phyloP scores from a whole-genome alignment of 2,113 vertebrate genomes.

The Chlorodrepanis virens region DNA sequence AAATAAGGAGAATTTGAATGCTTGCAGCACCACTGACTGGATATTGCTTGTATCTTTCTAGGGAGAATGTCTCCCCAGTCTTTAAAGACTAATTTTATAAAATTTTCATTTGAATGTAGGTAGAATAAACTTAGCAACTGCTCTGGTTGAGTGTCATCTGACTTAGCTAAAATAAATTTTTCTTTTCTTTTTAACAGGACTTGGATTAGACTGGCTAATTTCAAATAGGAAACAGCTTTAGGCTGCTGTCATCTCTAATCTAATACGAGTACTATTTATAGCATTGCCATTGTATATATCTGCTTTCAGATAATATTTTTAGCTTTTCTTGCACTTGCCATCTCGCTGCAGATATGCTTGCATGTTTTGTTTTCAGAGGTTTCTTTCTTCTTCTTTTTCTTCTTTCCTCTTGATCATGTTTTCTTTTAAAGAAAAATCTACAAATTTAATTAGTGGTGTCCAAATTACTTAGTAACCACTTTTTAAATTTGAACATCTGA shows the following conservation, averaged over 20 bases:
- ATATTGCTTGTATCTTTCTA: background rate
- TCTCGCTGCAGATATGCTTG: background rate
- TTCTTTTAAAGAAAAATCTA: background rate
- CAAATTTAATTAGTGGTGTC: background rate
- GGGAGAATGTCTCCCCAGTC: background rate
- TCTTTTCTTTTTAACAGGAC: background rate
- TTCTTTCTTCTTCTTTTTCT: background rate
- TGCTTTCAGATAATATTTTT: slow-evolving; percentile 9
- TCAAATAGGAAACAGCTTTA: slow-evolving; percentile 18
- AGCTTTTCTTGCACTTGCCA: background rate
- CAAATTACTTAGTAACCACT: background rate
- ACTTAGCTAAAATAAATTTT: background rate
- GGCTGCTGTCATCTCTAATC: slow-evolving; percentile 6
- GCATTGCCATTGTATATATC: background rate
- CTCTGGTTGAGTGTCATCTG: background rate
- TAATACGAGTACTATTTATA: background rate
- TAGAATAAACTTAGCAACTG: background rate
- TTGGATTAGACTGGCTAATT: background rate
- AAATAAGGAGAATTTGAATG: background rate
- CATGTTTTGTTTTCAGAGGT: background rate
- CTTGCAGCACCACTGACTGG: background rate
- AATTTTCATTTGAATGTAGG: background rate
- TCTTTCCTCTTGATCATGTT: background rate
- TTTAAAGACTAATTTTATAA: background rate
- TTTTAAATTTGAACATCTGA: background rate